Evolutionary conservation across 2,888 invertebrate species (phyloP).

Genomic region (Nemotelus nigrinus): DNA sequence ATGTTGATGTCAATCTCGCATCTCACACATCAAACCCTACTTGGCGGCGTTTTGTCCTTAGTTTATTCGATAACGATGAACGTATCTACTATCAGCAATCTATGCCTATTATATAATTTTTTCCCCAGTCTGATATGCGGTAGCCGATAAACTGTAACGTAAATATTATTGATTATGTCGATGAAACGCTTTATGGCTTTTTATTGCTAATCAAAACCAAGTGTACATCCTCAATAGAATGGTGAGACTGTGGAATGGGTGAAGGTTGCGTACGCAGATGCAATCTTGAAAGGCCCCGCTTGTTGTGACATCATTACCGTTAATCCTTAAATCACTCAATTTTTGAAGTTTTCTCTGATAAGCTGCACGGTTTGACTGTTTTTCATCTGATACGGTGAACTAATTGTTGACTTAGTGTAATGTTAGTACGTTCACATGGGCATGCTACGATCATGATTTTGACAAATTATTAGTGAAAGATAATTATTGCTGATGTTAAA

Average conservation of each 20-base stretch:
- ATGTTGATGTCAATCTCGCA: too few relatives aligned
- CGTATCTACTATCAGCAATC: neutral
- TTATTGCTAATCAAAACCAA: conserved; percentile 21
- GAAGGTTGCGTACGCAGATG: conserved; percentile 23
- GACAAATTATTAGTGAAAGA: too few relatives aligned
- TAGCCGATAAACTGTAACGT: conserved; percentile 35
- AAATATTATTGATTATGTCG: conserved; percentile 41
- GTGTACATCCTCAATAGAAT: conserved; percentile 32
- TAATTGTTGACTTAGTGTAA: too few relatives aligned
- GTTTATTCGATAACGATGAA: neutral
- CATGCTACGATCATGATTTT: too few relatives aligned
- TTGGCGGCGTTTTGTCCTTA: too few relatives aligned
- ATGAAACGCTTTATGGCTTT: conserved; percentile 13
- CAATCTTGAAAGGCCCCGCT: conserved; percentile 37
- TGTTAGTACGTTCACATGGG: too few relatives aligned
- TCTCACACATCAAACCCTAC: too few relatives aligned
- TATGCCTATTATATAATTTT: neutral
- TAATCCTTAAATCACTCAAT: conserved; percentile 43
- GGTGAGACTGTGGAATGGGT: neutral
- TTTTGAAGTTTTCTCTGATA: conserved; percentile 36
- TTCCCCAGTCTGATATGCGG: too few relatives aligned
- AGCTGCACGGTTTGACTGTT: neutral
- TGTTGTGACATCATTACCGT: conserved; percentile 29
- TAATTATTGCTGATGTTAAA: too few relatives aligned
- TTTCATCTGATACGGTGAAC: too few relatives aligned